Evolutionary conservation across 2,797 vertebrate species (phyloP).

Genomic region (Danio kyathit): DNA sequence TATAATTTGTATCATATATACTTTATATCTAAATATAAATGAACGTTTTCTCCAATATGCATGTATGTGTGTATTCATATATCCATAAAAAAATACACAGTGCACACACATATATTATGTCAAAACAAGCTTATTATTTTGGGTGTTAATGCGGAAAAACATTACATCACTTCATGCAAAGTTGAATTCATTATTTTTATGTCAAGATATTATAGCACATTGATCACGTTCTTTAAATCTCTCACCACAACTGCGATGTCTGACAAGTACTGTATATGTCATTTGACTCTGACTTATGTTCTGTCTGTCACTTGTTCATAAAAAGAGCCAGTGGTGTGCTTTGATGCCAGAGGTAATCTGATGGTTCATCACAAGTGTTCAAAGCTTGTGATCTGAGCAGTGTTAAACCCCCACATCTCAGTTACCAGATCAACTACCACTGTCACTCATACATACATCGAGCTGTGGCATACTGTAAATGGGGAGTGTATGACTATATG

Average conservation of each 20-base stretch:
- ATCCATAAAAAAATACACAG: too few species aligned
- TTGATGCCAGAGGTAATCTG: slow-evolving; percentile 39
- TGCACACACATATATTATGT: too few species aligned
- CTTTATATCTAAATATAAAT: too few species aligned
- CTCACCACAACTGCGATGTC: not conserved
- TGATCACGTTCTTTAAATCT: not conserved
- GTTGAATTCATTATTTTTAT: too few species aligned
- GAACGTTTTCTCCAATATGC: too few species aligned
- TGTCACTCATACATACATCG: slow-evolving; percentile 3
- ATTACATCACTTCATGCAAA: too few species aligned
- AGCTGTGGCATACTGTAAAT: not conserved
- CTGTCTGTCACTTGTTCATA: not conserved
- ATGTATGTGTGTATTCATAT: too few species aligned
- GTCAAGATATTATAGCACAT: not conserved
- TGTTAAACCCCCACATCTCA: slow-evolving; percentile 27
- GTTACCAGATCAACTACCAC: slow-evolving; percentile 1
- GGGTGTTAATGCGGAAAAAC: too few species aligned
- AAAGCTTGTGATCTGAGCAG: slow-evolving; percentile 41
- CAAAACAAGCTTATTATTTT: too few species aligned
- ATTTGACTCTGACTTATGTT: not conserved
- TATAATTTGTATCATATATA: too few species aligned
- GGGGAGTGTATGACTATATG: not conserved
- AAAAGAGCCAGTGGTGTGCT: not conserved
- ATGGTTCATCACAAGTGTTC: slow-evolving; percentile 57
- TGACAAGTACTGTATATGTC: not conserved